Percentiles rank a stretch among this genome's conserved stretches.
Conservation (phyloP, 2,888 invertebrate genomes). For the Bursaphelenchus okinawaensis region DNA sequence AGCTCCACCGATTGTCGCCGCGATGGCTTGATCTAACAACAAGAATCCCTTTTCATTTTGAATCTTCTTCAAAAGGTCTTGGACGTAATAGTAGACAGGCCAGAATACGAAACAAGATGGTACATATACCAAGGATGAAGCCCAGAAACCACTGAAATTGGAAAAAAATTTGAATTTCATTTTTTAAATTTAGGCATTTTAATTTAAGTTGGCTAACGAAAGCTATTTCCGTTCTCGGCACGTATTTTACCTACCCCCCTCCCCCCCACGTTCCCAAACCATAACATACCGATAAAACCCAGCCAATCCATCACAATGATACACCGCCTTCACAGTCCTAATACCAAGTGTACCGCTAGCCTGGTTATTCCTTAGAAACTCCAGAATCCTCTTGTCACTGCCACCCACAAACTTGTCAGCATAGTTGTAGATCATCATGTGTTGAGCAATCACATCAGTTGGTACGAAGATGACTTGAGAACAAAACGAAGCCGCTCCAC, state of each 20-base stretch:
- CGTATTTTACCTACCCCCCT: no score
- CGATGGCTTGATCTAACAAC: constrained; percentile 34
- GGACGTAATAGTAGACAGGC: constrained; percentile 46
- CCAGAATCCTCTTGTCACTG: constrained; percentile 13
- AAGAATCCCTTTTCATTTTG: constrained; percentile 12
- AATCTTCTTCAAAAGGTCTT: constrained; percentile 19
- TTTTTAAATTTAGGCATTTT: no score
- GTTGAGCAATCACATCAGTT: constrained; percentile 41
- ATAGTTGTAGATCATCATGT: constrained; percentile 43
- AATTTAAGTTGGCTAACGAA: no score
- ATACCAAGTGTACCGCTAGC: constrained; percentile 36
- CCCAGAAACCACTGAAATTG: neutral
- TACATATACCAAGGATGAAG: constrained; percentile 32
- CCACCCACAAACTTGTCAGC: constrained; percentile 29
- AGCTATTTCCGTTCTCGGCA: no score
- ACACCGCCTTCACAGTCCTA: constrained; percentile 48
- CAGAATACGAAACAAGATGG: constrained; percentile 56
- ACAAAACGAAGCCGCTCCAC: constrained; percentile 34
- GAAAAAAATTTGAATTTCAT: no score
- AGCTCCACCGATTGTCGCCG: constrained; percentile 35
- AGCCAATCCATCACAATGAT: constrained; percentile 47
- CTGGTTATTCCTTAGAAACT: constrained; percentile 4
- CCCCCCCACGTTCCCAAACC: no score
- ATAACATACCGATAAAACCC: constrained; percentile 54
- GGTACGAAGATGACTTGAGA: constrained; percentile 43